Evolutionary conservation across 2,113 vertebrate genomes (phyloP), one percentile per base, ranked within the genome.

Genomic region (Donacobius atricapilla): DNA sequence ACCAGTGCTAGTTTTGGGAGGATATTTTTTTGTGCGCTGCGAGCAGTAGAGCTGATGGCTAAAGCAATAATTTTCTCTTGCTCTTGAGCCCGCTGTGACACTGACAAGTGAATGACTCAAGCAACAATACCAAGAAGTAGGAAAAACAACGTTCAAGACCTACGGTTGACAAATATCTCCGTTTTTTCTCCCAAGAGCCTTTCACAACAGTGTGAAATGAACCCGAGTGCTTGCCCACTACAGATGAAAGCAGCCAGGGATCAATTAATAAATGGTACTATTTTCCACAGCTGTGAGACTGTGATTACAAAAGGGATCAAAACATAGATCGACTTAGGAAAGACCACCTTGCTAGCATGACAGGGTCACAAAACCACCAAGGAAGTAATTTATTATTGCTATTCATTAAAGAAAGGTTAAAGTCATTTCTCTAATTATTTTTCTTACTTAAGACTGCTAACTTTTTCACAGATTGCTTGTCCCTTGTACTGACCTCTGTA

Each of bases 401-500:
- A 96, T 97, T 97, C 96, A 97, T 97, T 97, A 97, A 95, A 95
- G 84, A 97, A 96, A 97, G 94, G 96, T 97, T 98, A 87, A 84
- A 95, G 82, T 94, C 86, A 95, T 97, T 82, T 95, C 97, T 97
- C 91, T 96, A 98, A 98, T 98, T 98, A 97, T 95, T 97, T 97
- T 97, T 97, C 94, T 94, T 97, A 95, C 89, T 93, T 95, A 89
- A 47, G 64, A 96, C 71, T 90, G 61, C 37, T 94, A 95, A 94
- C 89, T 97, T 96, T 96, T 94, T 83, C 94, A 82, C 56, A 94
- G 88, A 97, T 97, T 97, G 82, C 94, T 97, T 97, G 92, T 98
- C 95, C 92, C 84, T 94, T 95, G 44, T 73, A 64, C 85, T 96
- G 97, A 97, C 97, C 97, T 97, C 96, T 96, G 96, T 94, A 94